Evolutionary conservation across 2,113 vertebrate species (phyloP).

Genomic region (Dasypus novemcinctus): DNA sequence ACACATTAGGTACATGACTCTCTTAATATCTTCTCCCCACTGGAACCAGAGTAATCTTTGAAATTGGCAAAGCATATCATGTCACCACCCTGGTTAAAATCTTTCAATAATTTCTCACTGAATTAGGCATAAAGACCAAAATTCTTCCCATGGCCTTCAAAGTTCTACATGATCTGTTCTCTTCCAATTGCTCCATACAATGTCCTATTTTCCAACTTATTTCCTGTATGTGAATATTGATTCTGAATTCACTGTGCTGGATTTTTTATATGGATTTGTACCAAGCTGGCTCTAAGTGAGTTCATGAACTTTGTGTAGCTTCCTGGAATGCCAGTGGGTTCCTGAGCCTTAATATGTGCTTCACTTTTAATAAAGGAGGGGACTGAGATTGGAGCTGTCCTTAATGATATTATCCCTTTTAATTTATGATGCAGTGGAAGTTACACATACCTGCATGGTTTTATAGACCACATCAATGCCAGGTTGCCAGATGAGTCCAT

Average conservation of each 20-base stretch:
- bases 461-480: not conserved
- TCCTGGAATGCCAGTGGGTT: not conserved
- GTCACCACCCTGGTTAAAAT: not conserved
- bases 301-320: not conserved
- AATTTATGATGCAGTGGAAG: not conserved
- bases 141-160: not conserved
- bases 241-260: not conserved
- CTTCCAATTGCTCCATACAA: not conserved
- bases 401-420: not conserved
- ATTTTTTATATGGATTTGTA: not conserved
- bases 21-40: not conserved
- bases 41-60: not conserved
- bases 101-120: not conserved
- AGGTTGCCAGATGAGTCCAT: not conserved
- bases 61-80: not conserved
- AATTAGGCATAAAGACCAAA: not conserved
- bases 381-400: not conserved
- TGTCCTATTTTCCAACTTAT: not conserved
- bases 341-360: not conserved
- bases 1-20: fast-evolving
- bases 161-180: not conserved
- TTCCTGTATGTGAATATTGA: slow-evolving; percentile 35
- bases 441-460: not conserved
- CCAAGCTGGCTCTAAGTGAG: not conserved
- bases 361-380: not conserved